Base-by-base conservation (phyloP, 1,140 invertebrate genomes). In the Adoxophyes honmai region DNA sequence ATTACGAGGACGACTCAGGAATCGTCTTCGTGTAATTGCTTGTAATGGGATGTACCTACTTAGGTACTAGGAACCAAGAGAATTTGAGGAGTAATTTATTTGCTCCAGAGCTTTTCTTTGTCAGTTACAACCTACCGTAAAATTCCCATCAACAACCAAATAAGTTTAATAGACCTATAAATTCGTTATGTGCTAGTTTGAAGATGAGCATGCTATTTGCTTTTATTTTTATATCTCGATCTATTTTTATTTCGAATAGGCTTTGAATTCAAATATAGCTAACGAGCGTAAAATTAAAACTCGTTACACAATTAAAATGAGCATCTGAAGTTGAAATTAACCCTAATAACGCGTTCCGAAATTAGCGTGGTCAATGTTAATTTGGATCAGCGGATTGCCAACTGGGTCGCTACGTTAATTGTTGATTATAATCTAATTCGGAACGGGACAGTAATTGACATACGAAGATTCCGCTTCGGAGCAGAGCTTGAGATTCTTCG, bases 281-380 rank as follows among this genome's bases (percentile, higher is more conserved):
- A 44, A 44, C 16, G 18, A 21, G 39, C 39, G 15, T 44, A 21
- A 44, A 44, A 44, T 21, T 44, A 11, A 44, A 44, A 15, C 16
- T 48, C 21, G 28, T 42, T 28, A 13, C n/a, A 48, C 18, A 33
- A 48, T 21, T 21, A 21, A 44, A n/a, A 44, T 15, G 13, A 11
- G 42, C 42, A 48, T 28, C 6, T 28, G 6, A 28, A 28, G 21
- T 28, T 3, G 21, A 28, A 48, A 48, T 48, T 33, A 28, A 48
- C 42, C 18, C 21, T 48, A 48, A 48, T 48, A 33, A 48, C 42
- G n/a, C 18, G 42, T 10, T 7, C 42, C 11, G 42, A 11, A 48
- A 48, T 48, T 48, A 28, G 21, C 42, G 42, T 48, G 42, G 42
- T 48, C 42, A 21, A 48, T 48, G 42, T 48, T 28, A 48, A 48